Conservation (phyloP, 92 coral and sea anemone genomes). For the Epizoanthus illoricatus region DNA sequence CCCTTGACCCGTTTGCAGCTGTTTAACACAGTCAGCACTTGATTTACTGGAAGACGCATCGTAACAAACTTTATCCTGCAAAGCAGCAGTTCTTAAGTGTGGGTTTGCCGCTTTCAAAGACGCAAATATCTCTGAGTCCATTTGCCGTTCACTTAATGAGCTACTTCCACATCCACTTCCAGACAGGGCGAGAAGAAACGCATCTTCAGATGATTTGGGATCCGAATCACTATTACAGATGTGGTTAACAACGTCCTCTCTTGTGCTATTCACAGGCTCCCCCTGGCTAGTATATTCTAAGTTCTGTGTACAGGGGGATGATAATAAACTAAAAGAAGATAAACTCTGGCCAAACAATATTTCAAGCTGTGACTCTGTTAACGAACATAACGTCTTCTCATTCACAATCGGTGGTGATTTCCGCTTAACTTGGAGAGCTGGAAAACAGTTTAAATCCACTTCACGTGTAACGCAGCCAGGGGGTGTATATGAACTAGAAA, state of each 20-base stretch:
- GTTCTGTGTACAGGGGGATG: neutral
- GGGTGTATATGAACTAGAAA: constrained; percentile 6
- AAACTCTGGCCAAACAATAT: neutral
- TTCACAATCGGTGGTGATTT: neutral
- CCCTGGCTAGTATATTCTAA: neutral
- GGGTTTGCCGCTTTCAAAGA: no score
- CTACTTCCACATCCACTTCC: neutral
- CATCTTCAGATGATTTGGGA: neutral
- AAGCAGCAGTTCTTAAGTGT: no score
- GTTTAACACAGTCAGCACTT: neutral
- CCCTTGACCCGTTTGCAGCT: neutral
- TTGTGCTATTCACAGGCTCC: neutral
- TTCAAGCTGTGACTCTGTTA: constrained; percentile 25
- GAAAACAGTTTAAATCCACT: neutral
- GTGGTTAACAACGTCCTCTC: neutral
- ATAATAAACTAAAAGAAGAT: neutral
- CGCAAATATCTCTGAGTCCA: no score
- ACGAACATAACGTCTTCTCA: constrained; percentile 2
- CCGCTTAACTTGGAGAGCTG: neutral
- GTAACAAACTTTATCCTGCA: no score
- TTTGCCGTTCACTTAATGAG: no score
- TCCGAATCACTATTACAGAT: no score
- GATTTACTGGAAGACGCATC: no score
- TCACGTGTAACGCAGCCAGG: neutral
- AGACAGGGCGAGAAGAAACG: neutral